These are phyloP conservation scores for Thecophora atra DNA, from an alignment of 2,888 invertebrate species.

Conservation along the genomic window DNA sequence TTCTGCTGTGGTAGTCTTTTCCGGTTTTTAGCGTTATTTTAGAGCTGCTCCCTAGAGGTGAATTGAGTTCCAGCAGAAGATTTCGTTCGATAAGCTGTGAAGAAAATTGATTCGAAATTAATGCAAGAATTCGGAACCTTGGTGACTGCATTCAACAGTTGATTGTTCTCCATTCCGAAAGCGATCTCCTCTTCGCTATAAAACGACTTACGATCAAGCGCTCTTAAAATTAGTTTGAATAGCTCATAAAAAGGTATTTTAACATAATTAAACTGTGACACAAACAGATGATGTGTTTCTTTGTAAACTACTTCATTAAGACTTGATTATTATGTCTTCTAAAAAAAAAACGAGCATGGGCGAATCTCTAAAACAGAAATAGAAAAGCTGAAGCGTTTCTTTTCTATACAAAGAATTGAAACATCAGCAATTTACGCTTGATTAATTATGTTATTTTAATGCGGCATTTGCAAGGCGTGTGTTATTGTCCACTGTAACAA, in stretches of 20 bases:
- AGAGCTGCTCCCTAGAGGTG: not conserved
- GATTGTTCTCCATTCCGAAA: not conserved
- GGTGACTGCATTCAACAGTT: not conserved
- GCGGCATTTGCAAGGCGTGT: no score
- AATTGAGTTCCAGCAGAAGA: slow-evolving; percentile 23
- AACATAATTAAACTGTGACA: not conserved
- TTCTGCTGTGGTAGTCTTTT: slow-evolving; percentile 37
- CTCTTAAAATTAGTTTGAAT: not conserved
- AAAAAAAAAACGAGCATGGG: no score
- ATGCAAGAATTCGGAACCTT: slow-evolving; percentile 62
- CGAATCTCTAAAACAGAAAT: no score
- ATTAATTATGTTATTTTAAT: no score
- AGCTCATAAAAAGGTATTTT: not conserved
- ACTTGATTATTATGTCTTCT: not conserved
- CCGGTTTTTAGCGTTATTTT: slow-evolving; percentile 19
- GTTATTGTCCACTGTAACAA: not conserved
- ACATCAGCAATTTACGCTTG: no score
- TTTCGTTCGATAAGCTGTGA: slow-evolving; percentile 58
- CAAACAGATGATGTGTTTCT: not conserved
- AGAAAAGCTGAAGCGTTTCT: no score
- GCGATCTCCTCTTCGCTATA: not conserved
- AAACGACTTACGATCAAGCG: not conserved
- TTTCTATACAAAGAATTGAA: no score
- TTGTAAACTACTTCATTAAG: not conserved
- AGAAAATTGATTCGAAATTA: slow-evolving; percentile 65